Conservation (phyloP, 64 coral and sea anemone genomes). For the Pocillopora damicornis region DNA sequence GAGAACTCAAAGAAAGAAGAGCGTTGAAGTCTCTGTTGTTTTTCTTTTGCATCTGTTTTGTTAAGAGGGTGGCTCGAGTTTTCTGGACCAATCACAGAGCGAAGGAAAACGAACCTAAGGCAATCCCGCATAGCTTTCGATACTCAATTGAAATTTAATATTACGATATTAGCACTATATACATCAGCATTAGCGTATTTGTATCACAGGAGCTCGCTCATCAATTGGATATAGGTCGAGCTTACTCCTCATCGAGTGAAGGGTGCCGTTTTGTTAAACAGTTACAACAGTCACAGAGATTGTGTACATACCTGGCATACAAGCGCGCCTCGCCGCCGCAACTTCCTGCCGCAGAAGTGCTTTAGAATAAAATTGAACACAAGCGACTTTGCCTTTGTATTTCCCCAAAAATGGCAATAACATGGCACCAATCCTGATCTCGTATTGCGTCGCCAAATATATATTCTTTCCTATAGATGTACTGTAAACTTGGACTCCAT, state of each 20-base stretch:
- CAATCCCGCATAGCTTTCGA: no score
- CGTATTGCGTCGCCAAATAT: constrained; percentile 46
- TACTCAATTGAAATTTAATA: no score
- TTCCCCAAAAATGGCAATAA: background rate
- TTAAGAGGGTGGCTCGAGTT: no score
- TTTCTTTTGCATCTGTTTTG: no score
- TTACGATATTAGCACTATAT: no score
- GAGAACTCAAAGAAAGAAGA: no score
- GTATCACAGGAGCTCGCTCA: no score
- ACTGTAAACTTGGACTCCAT: constrained; percentile 24
- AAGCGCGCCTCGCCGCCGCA: constrained; percentile 20
- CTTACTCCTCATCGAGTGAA: background rate
- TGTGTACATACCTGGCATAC: constrained; percentile 37
- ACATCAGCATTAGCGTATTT: no score
- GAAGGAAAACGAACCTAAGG: no score
- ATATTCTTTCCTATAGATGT: constrained; percentile 18
- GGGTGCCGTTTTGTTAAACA: background rate
- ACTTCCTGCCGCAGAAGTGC: constrained; percentile 47
- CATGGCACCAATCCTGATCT: constrained; percentile 57
- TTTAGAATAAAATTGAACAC: constrained; percentile 63
- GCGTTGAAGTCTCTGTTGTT: no score
- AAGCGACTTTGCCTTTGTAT: constrained; percentile 45
- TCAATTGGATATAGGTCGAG: no score
- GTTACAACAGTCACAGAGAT: background rate
- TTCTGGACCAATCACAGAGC: no score